Evolutionary conservation across 1,140 invertebrate species (phyloP), one percentile per base, ranked within the genome.

Genomic region (Micrasema longulum): DNA sequence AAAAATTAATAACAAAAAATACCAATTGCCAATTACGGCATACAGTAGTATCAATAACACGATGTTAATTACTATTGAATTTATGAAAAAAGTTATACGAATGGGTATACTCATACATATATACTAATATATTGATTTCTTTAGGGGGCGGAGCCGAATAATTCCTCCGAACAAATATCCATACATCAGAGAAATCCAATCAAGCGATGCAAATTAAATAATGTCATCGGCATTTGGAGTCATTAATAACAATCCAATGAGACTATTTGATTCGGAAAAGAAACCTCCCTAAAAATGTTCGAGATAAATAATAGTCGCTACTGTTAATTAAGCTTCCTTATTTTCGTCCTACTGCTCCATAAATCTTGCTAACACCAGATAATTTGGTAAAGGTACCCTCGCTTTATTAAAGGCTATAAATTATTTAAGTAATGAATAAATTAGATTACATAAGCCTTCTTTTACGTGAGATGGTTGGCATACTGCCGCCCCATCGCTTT

Each of bases 341-440:
- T n/a, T n/a, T n/a, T n/a, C n/a, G 10, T 26, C 23, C 23, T 36
- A 53, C 16, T n/a, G 22, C 31, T 11, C 48, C 62, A 63, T 76
- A 71, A 72, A 72, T 76, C 74, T 72, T 66, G 55, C 70, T 76
- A 76, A 76, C 74, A 72, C 74, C 70, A 70, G 71, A 72, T 76
- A 72, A 76, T 76, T 69, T 65, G 55, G 69, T 69, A 72, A 72
- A 72, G 73, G 65, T 66, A 71, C 47, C 67, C 65, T 65, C 45
- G 47, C 70, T 52, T 67, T 70, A 72, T 76, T 76, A 76, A 72
- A 69, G 45, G 52, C 60, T 38, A 53, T 76, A 76, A 72, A 72
- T 76, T 71, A 76, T 70, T 35, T 52, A 47, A 43, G 43, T 67
- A 76, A 76, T 76, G 74, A 76, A 76, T 76, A 76, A 76, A 76